Percentiles rank a stretch among this genome's conserved stretches.
Conservation (phyloP, 2,797 vertebrate genomes). For the Tadarida brasiliensis region DNA sequence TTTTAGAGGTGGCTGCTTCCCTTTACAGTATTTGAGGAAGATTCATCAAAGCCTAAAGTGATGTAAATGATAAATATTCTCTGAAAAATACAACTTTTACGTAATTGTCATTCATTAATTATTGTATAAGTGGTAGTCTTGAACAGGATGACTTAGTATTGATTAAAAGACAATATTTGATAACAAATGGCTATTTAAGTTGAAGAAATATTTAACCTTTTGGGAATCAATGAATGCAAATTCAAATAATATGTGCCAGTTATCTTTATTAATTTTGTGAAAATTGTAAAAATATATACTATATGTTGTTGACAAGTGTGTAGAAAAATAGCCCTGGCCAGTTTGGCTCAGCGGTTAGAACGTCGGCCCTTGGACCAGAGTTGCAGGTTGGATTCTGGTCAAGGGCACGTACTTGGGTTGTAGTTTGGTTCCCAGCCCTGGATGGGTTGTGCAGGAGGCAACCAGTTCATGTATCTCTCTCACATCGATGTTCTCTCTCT, state of each 20-base stretch:
- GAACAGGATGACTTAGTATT: not conserved
- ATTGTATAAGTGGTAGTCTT: not conserved
- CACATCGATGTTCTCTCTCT: no score
- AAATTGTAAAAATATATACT: not conserved
- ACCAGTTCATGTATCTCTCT: no score
- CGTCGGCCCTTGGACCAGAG: no score
- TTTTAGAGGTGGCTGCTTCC: not conserved
- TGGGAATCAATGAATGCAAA: not conserved
- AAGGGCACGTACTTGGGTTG: no score
- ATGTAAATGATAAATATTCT: conserved; percentile 15
- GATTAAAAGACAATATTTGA: not conserved
- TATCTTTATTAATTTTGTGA: conserved; percentile 49
- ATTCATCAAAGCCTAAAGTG: not conserved
- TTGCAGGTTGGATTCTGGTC: no score
- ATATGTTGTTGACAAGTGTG: not conserved
- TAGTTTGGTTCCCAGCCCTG: no score
- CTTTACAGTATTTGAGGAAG: not conserved
- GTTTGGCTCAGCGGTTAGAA: no score
- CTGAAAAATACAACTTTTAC: conserved; percentile 6
- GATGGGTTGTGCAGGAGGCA: no score
- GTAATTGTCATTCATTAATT: conserved; percentile 21
- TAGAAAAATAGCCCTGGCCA: not conserved
- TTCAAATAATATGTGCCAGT: not conserved
- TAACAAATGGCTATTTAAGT: not conserved
- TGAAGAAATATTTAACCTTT: conserved; percentile 16